Conservation (phyloP, 2,113 vertebrate species). For the Ondatra zibethicus region DNA sequence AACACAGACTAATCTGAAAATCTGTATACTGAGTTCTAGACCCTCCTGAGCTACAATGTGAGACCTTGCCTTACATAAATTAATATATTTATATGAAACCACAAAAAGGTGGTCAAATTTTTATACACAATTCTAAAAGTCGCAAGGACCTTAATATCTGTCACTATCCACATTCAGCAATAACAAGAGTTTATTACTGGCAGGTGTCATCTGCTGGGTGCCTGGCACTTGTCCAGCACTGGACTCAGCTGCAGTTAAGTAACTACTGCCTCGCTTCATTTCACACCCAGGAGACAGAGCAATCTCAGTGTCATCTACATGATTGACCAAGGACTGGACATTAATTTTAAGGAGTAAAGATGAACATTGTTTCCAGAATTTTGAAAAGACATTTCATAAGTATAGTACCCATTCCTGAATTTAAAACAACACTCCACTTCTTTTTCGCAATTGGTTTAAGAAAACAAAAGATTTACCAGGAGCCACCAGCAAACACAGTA, state of each 20-base stretch:
- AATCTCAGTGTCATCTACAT: too few species aligned
- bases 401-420: not conserved
- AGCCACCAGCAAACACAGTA: not conserved
- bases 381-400: conserved; percentile 27
- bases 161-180: not conserved
- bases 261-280: not conserved
- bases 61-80: not conserved
- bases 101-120: not conserved
- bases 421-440: not conserved
- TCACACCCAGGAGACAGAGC: conserved; percentile 7
- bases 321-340: not conserved
- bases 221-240: not conserved
- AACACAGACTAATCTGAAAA: not conserved
- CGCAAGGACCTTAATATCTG: not conserved
- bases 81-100: not conserved
- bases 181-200: not conserved
- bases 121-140: not conserved
- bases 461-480: conserved; percentile 40
- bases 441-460: not conserved
- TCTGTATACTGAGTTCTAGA: too few species aligned
- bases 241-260: not conserved
- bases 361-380: not conserved
- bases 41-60: not conserved
- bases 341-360: not conserved
- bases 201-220: not conserved